Percentiles rank a stretch among this genome's conserved stretches.
Evolutionary conservation across 53 echinoderm and acorn worm genomes (phyloP).

Genomic region (Henricia sp.): DNA sequence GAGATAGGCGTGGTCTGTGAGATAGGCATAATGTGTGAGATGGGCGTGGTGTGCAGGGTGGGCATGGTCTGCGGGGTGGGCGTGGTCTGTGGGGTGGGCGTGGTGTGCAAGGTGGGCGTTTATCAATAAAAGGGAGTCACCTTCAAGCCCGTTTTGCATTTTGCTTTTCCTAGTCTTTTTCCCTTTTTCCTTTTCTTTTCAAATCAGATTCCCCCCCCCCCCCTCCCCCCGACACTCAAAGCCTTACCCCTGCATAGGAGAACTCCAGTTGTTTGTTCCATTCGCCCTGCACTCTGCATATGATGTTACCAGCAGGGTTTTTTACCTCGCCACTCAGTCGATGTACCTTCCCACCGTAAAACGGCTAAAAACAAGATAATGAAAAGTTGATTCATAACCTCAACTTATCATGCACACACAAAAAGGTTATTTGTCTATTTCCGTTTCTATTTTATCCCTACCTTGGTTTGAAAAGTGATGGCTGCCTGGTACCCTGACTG

Average conservation of each 20-base stretch:
- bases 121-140: too few species aligned
- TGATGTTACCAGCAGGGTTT: constrained; percentile 74
- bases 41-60: too few species aligned
- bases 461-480: constrained; percentile 95
- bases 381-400: neutral
- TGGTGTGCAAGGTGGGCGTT: too few species aligned
- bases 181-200: too few species aligned
- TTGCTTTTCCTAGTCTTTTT: too few species aligned
- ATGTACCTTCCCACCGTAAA: constrained; percentile 98
- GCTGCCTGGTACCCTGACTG: constrained; percentile 83
- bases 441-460: constrained; percentile 11
- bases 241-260: constrained; percentile 73
- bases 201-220: too few species aligned
- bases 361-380: constrained; percentile 69
- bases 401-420: neutral
- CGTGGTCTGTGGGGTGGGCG: too few species aligned
- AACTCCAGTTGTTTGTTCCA: constrained; percentile 92
- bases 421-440: neutral
- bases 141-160: too few species aligned
- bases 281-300: constrained; percentile 87
- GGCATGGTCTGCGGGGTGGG: too few species aligned
- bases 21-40: too few species aligned
- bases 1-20: too few species aligned
- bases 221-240: too few species aligned
- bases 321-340: constrained; percentile 89